phyloP scores from a whole-genome alignment of 2,113 vertebrate species.

The Candoia aspera region DNA sequence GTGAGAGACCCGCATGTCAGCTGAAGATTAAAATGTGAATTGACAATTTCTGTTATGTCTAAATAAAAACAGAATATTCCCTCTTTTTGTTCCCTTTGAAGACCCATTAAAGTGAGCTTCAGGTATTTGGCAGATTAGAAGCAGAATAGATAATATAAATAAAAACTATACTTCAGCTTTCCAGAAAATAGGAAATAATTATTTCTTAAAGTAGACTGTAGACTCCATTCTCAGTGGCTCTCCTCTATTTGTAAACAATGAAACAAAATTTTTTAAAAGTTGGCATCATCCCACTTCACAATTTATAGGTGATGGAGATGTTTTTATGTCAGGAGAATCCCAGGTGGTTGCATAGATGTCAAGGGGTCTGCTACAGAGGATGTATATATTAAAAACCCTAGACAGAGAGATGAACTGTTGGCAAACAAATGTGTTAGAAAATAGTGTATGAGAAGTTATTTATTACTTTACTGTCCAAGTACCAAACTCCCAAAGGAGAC shows the following conservation, averaged over 20 bases:
- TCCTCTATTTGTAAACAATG: neutral
- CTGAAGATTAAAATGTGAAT: neutral
- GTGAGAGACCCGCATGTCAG: neutral
- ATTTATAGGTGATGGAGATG: neutral
- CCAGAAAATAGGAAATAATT: neutral
- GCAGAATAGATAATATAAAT: neutral
- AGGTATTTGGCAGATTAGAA: neutral
- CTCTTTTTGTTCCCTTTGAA: neutral
- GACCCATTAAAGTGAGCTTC: neutral
- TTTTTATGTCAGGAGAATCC: neutral
- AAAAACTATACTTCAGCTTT: neutral
- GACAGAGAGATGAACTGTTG: neutral
- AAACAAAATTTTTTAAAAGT: neutral
- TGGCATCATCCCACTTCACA: neutral
- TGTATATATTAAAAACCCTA: constrained; percentile 3
- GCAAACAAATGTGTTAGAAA: neutral
- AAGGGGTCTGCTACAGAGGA: neutral
- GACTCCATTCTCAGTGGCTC: neutral
- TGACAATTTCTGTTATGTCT: neutral
- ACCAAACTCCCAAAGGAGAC: neutral
- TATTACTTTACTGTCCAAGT: neutral
- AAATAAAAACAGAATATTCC: neutral
- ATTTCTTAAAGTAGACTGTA: neutral
- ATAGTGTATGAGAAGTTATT: neutral
- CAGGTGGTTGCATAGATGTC: neutral